phyloP scores from a whole-genome alignment of 53 echinoderm and acorn worm species.

The Echinometra lucunter region DNA sequence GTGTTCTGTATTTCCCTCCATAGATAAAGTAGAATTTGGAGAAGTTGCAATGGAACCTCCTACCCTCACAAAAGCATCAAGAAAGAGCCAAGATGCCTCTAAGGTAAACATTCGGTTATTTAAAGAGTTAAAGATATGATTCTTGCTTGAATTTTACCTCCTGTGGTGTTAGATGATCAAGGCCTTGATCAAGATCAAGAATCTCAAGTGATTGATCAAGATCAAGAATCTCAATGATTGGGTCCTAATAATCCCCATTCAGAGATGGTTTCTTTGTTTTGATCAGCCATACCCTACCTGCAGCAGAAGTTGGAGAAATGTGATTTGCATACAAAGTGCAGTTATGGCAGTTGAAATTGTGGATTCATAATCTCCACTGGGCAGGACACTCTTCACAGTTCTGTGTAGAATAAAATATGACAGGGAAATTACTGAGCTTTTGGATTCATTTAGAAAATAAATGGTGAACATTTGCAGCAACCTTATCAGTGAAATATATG shows the following conservation, averaged over 20 bases:
- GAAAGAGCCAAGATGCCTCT: conserved; percentile 38
- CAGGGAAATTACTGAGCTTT: neutral
- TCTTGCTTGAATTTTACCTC: neutral
- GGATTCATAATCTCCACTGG: neutral
- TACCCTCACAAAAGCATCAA: conserved; percentile 48
- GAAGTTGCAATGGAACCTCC: conserved; percentile 61
- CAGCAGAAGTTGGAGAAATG: neutral
- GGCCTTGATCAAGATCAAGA: too few relatives aligned
- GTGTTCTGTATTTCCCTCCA: neutral
- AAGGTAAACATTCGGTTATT: conserved; percentile 30
- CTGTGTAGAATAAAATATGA: neutral
- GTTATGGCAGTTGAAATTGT: too few relatives aligned
- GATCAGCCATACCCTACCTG: neutral
- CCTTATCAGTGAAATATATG: neutral
- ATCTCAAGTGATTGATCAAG: too few relatives aligned
- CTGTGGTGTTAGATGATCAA: too few relatives aligned
- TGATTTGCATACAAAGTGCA: neutral
- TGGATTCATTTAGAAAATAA: neutral
- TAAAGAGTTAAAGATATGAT: neutral
- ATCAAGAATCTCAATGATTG: too few relatives aligned
- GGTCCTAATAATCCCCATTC: too few relatives aligned
- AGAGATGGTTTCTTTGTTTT: too few relatives aligned
- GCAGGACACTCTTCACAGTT: neutral
- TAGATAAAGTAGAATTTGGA: conserved; percentile 68
- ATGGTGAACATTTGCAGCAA: neutral